phyloP scores from a whole-genome alignment of 2,797 vertebrate species.

The Cryptoblepharus egeriae region DNA sequence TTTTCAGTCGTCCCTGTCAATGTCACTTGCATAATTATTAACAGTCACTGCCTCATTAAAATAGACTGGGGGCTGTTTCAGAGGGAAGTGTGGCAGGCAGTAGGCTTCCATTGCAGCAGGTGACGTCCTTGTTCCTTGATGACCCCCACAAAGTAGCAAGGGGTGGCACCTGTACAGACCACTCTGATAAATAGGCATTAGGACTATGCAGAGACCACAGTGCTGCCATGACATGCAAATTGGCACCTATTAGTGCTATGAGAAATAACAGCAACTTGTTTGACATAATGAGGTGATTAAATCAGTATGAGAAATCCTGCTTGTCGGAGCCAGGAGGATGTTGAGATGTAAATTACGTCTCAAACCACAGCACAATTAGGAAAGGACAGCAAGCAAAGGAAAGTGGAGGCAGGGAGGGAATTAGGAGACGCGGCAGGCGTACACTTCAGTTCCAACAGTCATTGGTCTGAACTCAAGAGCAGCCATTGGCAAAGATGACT shows the following conservation, averaged over 20 bases:
- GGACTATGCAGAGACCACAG: background rate
- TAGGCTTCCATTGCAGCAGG: constrained; percentile 13
- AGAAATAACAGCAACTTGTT: constrained; percentile 60
- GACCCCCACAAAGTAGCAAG: constrained; percentile 23
- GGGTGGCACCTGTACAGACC: constrained; percentile 31
- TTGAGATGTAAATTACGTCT: rapidly evolving
- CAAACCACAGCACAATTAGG: constrained; percentile 32
- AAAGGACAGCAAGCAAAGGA: background rate
- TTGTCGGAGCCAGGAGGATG: constrained; percentile 43
- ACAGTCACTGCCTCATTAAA: background rate
- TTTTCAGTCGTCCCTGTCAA: background rate
- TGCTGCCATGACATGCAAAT: constrained; percentile 49
- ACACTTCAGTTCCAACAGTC: background rate
- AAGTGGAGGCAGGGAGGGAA: background rate
- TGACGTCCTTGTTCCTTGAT: constrained; percentile 22
- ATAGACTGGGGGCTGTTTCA: constrained; percentile 2
- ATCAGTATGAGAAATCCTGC: constrained; percentile 56
- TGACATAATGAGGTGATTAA: constrained; percentile 65
- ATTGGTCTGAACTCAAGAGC: background rate
- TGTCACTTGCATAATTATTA: background rate
- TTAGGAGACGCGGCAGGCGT: background rate
- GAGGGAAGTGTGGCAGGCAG: background rate
- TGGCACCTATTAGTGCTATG: constrained; percentile 53
- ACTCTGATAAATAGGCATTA: constrained; percentile 29
- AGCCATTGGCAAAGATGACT: background rate